Conservation (phyloP, 2,797 vertebrate species). For the Halcyon smyrnensis region DNA sequence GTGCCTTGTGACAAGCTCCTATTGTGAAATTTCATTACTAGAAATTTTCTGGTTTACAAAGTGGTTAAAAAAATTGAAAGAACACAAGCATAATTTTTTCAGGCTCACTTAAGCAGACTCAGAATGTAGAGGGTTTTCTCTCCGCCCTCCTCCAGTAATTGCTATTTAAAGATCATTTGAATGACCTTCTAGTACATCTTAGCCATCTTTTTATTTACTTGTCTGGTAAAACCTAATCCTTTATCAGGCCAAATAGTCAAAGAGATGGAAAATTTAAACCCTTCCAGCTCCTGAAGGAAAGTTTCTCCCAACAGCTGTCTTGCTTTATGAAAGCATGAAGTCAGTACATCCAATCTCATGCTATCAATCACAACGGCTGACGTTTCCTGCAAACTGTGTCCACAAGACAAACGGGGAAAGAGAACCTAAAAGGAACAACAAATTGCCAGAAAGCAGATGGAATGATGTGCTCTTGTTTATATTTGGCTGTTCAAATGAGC, state of each 20-base stretch:
- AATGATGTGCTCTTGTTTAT: conserved; percentile 89
- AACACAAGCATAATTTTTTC: conserved; percentile 8
- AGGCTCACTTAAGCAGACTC: conserved; percentile 26
- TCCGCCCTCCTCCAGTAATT: conserved; percentile 77
- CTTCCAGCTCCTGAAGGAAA: conserved; percentile 86
- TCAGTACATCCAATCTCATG: conserved; percentile 86
- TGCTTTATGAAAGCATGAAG: conserved; percentile 90
- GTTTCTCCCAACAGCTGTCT: conserved; percentile 92
- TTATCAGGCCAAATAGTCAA: conserved; percentile 80
- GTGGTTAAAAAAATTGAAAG: neutral
- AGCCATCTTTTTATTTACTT: conserved; percentile 88
- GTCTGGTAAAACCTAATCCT: conserved; percentile 82
- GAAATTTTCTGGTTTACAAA: neutral
- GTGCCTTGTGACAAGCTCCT: neutral
- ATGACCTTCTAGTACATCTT: conserved; percentile 84
- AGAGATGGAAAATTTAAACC: conserved; percentile 90
- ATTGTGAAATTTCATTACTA: neutral
- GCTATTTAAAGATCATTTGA: conserved; percentile 87
- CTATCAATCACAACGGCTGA: conserved; percentile 86
- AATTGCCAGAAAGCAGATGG: conserved; percentile 83
- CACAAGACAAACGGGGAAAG: conserved; percentile 80
- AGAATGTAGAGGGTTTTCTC: neutral
- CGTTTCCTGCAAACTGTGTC: conserved; percentile 89
- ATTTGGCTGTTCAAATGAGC: conserved; percentile 79
- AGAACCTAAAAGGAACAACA: conserved; percentile 82